phyloP scores from a whole-genome alignment of 2,888 invertebrate genomes.

The Alloplasta piceator region DNA sequence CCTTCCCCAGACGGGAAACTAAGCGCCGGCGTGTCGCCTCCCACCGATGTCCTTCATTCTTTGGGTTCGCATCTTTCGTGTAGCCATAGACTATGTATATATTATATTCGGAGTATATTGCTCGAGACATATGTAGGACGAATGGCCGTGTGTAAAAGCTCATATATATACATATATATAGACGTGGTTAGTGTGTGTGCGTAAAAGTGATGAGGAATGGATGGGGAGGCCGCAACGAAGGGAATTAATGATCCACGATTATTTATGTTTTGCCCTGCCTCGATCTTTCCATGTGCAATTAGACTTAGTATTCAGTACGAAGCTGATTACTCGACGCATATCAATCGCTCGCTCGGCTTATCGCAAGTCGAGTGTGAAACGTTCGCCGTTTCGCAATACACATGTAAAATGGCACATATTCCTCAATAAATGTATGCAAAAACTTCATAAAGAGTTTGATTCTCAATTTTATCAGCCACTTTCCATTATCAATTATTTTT shows the following conservation, averaged over 20 bases:
- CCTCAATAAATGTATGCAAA: neutral
- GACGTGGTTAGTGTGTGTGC: neutral
- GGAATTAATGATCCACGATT: constrained; percentile 59
- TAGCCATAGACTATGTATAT: neutral
- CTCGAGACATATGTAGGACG: neutral
- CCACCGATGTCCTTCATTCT: constrained; percentile 36
- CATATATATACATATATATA: neutral
- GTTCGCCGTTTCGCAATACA: constrained; percentile 43
- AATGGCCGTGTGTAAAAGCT: neutral
- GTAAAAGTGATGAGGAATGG: constrained; percentile 1
- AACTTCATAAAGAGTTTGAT: constrained; percentile 29
- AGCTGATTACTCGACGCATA: constrained; percentile 37
- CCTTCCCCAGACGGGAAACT: constrained; percentile 66
- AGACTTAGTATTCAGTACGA: constrained; percentile 56
- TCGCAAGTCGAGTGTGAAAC: constrained; percentile 44
- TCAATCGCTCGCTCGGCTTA: constrained; percentile 45
- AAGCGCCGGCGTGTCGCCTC: constrained; percentile 63
- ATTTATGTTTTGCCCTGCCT: constrained; percentile 50
- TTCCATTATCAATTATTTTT: constrained; percentile 23
- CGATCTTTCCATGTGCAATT: constrained; percentile 59
- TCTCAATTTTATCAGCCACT: constrained; percentile 7
- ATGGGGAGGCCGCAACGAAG: constrained; percentile 29
- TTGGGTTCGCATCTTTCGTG: neutral
- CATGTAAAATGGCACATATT: neutral
- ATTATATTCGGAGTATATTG: neutral